Conservation (phyloP, 2,797 vertebrate species). For the Smutsia temminckii region DNA sequence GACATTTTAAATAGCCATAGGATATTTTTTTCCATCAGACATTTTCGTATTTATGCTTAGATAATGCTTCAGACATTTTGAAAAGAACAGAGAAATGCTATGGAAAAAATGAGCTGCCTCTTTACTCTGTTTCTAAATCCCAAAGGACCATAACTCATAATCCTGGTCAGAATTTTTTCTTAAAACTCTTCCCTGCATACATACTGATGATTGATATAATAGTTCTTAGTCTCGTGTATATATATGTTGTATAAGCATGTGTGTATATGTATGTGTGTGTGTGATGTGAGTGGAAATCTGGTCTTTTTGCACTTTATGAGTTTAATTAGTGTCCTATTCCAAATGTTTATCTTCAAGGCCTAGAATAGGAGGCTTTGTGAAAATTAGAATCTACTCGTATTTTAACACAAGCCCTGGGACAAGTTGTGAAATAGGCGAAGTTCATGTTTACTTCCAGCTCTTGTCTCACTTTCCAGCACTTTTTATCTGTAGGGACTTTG, state of each 20-base stretch:
- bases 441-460: neutral
- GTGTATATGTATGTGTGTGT: neutral
- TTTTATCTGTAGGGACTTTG: neutral
- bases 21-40: neutral
- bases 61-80: constrained; percentile 9
- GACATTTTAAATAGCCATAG: constrained; percentile 35
- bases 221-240: neutral
- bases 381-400: neutral
- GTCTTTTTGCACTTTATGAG: neutral
- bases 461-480: neutral
- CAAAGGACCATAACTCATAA: neutral
- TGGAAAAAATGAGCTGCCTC: neutral
- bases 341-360: neutral
- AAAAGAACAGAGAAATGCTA: constrained; percentile 34
- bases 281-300: neutral
- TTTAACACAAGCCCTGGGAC: neutral
- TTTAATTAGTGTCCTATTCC: neutral
- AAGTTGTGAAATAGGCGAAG: neutral
- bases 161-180: constrained; percentile 24
- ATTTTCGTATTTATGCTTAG: constrained; percentile 56
- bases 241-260: neutral
- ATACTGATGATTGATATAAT: neutral
- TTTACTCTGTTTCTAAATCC: constrained; percentile 28
- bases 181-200: neutral
- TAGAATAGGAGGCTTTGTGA: neutral